These are phyloP conservation scores for Coilia nasus DNA, from an alignment of 2,797 vertebrate genomes.

Conservation along the genomic window DNA sequence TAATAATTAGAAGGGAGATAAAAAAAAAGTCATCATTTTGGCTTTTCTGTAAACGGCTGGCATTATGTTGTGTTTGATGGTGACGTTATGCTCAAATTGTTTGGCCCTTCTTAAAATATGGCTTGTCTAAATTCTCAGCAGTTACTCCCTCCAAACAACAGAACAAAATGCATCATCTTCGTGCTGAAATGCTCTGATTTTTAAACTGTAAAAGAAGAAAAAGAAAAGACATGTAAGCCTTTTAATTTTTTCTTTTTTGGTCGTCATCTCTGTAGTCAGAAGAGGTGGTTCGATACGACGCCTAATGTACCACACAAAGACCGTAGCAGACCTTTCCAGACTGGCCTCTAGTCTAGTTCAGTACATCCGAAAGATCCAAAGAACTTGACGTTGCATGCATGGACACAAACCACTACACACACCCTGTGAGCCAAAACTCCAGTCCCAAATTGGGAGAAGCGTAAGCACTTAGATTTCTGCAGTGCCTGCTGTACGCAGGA, in stretches of 20 bases:
- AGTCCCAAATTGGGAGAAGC: neutral
- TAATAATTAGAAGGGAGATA: neutral
- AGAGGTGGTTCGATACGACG: slow-evolving; percentile 8
- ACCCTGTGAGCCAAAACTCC: neutral
- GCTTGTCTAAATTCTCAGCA: neutral
- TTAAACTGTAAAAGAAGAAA: neutral
- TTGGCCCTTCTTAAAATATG: neutral
- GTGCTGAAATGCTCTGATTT: slow-evolving; percentile 11
- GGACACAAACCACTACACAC: neutral
- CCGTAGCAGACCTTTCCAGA: neutral
- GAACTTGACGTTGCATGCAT: neutral
- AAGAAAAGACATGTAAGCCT: neutral
- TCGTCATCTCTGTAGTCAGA: neutral
- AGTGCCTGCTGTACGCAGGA: neutral
- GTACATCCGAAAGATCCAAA: neutral
- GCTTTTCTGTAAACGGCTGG: neutral
- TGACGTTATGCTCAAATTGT: neutral
- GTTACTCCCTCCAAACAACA: neutral
- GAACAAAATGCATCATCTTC: slow-evolving; percentile 7
- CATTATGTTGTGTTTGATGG: slow-evolving; percentile 23
- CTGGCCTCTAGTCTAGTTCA: neutral
- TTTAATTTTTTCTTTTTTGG: neutral
- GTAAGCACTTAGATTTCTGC: neutral
- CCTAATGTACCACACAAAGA: neutral
- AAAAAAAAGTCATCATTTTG: neutral